Base-by-base conservation (phyloP, 1,140 invertebrate species). In the Sogatella furcifera region DNA sequence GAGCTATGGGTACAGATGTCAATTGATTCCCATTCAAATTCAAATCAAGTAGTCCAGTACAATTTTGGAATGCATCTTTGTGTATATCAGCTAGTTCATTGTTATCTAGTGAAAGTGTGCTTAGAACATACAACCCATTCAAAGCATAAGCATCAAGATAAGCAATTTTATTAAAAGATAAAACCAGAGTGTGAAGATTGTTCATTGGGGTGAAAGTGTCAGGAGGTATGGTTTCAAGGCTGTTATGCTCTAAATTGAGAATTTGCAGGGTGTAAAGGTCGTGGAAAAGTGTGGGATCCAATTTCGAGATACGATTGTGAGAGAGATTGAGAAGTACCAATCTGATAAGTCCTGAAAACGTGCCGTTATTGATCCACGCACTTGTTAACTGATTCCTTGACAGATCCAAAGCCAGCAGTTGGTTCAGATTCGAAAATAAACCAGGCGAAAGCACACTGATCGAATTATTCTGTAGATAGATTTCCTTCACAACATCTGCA, bases 381-480 rank as follows among this genome's bases (percentile, higher is more conserved):
- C 84, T 89, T 21, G 88, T 88, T 24, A 97, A 77, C 70, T 86
- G 81, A 76, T 97, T 97, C 66, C 83, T 81, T 17, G 90, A 92
- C 66, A 96, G 76, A 72, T 97, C 90, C 52, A 97, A 74, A 0
- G 88, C 82, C 66, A 90, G 81, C 59, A 97, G 77, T 69, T 92
- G 87, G 66, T 89, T 84, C 68, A 97, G 80, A 68, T 90, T 89
- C 8, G 84, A 80, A 68, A 95, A 89, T 11, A 92, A 76, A 60
- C 86, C 85, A 0, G 88, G 86, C 56, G 88, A 85, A 43, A 93
- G 74, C 9, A 86, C 84, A 69, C 83, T 84, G 52, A 92, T 90
- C 52, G 85, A 91, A 78, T 94, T 95, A 73, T 93, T 93, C 71
- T 90, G 86, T 66, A 94, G 72, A 70, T 90, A 85, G 64, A 95